Percentiles rank a stretch among this genome's conserved stretches.
phyloP scores from a whole-genome alignment of 2,888 invertebrate genomes.

The Acronicta aceris region DNA sequence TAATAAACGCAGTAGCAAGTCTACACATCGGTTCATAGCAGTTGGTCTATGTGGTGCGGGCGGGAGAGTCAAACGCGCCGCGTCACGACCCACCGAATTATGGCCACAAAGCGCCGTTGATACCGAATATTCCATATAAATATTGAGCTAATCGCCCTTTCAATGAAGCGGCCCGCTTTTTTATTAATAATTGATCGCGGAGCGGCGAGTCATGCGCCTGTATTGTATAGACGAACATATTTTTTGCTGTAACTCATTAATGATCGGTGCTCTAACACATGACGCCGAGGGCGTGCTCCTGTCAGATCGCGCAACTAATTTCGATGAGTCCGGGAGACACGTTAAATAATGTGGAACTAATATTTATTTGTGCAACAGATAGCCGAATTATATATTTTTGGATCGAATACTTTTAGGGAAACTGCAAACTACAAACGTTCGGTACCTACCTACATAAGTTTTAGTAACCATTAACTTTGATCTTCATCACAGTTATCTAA shows the following conservation, averaged over 20 bases:
- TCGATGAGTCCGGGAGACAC: constrained; percentile 74
- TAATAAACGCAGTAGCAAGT: constrained; percentile 50
- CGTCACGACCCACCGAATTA: constrained; percentile 89
- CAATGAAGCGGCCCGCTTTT: constrained; percentile 89
- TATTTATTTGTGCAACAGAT: constrained; percentile 74
- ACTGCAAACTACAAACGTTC: too few species aligned
- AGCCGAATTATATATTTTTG: constrained; percentile 31
- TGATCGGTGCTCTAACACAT: constrained; percentile 74
- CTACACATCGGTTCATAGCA: constrained; percentile 62
- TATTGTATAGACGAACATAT: constrained; percentile 84
- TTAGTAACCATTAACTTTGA: too few species aligned
- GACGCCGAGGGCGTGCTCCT: constrained; percentile 74
- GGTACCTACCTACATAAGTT: too few species aligned
- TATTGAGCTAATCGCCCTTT: constrained; percentile 90
- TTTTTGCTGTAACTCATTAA: constrained; percentile 88
- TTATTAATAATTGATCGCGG: constrained; percentile 89
- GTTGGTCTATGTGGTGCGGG: constrained; percentile 80
- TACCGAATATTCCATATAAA: constrained; percentile 90
- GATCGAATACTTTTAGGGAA: too few species aligned
- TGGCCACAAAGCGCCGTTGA: constrained; percentile 88
- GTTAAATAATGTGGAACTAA: constrained; percentile 79
- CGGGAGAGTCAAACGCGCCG: constrained; percentile 82
- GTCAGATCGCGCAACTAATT: constrained; percentile 79
- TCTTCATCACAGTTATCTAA: too few species aligned
- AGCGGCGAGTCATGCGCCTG: constrained; percentile 87